Base-by-base conservation (phyloP, 2,888 invertebrate species). In the Smittia aterrima region DNA sequence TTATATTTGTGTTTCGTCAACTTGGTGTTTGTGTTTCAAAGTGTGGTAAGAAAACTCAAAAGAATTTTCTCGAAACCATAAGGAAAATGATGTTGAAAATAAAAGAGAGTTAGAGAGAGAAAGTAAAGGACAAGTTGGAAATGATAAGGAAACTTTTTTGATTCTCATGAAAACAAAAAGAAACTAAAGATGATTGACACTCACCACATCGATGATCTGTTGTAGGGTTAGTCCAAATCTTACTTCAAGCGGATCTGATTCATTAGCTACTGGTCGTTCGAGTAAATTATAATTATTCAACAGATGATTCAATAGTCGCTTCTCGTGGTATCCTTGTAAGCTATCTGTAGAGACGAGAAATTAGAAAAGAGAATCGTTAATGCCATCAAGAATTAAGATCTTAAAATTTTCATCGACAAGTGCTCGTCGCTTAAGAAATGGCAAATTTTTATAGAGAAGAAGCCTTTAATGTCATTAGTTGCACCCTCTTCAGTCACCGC, bases 181-280 rank as follows among this genome's bases (percentile, higher is more conserved):
- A 32, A 9, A 9, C 32, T 3, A 9, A 32, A 32, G 32, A 32
- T 9, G 32, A 3, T 32, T 9, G n/a, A 47, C 16, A 90, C 94
- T 91, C 85, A 95, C 95, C 92, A 95, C 95, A 84, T 95, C 95
- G 82, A 95, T 95, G 83, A 95, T 95, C 85, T 95, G 95, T 85
- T 94, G 94, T 79, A 95, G 84, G 76, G 95, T 95, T 82, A 95
- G 89, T 79, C 95, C 95, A 84, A 95, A 95, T 83, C 90, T 92
- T 79, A 95, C 93, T 86, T 93, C 91, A 77, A 95, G 86, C 72
- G 95, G 91, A 80, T 94, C 93, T 79, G 93, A 93, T 86, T 95
- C 95, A 84, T 94, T 93, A 79, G 92, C 92, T 77, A 95, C 95
- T 75, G 95, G 95, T 83, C 95, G 87, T 86, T 95, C 95, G 83